Percentiles rank a stretch among this genome's conserved stretches.
Evolutionary conservation across 2,113 vertebrate species (phyloP).

Genomic region (Zeus faber): DNA sequence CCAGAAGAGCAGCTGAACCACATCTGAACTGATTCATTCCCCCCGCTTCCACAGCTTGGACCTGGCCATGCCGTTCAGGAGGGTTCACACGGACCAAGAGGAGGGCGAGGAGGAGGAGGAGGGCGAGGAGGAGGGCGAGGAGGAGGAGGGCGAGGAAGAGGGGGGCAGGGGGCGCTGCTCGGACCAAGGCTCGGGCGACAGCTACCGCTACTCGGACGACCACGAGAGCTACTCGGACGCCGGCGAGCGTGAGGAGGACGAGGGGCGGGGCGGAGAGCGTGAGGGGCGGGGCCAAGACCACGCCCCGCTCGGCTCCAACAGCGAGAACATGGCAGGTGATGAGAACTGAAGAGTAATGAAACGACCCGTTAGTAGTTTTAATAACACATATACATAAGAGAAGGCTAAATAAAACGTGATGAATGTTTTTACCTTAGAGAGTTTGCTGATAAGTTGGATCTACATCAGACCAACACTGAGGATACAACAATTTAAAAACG

Average conservation of each 20-base stretch:
- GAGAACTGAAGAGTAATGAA: slow-evolving; percentile 1
- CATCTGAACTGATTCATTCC: no score
- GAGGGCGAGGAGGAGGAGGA: slow-evolving; percentile 23
- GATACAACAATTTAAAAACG: no score
- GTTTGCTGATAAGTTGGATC: no score
- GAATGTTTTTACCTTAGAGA: no score
- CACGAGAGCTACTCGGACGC: slow-evolving; percentile 20
- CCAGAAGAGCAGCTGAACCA: no score
- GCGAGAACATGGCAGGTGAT: slow-evolving; percentile 11
- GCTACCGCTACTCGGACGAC: slow-evolving; percentile 39
- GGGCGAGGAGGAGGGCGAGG: slow-evolving; percentile 10
- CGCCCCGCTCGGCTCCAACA: no score
- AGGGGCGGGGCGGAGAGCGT: no score
- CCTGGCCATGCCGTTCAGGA: neutral
- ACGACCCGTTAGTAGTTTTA: no score
- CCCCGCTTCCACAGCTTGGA: neutral
- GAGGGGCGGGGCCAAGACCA: no score
- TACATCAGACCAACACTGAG: no score
- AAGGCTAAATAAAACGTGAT: no score
- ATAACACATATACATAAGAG: no score
- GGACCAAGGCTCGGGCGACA: slow-evolving; percentile 35
- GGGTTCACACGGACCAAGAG: slow-evolving; percentile 9
- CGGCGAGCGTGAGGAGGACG: slow-evolving; percentile 13
- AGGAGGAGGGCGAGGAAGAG: slow-evolving; percentile 10
- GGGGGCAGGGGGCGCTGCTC: slow-evolving; percentile 8